Evolutionary conservation across 1,140 invertebrate species (phyloP).

Genomic region (Palaemon carinicauda): DNA sequence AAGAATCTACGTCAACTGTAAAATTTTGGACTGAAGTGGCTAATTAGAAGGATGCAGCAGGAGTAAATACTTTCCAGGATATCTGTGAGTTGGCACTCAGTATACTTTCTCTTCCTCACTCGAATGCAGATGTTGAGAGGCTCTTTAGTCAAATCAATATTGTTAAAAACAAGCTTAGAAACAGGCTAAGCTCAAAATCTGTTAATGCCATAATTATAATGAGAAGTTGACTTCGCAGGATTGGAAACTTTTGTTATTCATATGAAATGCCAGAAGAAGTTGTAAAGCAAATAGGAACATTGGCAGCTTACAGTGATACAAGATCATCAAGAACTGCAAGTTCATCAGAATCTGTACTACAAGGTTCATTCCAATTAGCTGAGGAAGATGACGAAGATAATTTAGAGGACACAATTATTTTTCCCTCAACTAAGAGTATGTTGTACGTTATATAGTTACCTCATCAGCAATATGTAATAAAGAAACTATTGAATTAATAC

Average conservation of each 20-base stretch:
- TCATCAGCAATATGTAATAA: too few relatives aligned
- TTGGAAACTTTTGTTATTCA: neutral
- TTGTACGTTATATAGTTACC: too few relatives aligned
- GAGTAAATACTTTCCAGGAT: neutral
- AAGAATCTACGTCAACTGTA: neutral
- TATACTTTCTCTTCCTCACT: conserved; percentile 22
- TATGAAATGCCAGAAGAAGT: too few relatives aligned
- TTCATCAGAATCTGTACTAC: too few relatives aligned
- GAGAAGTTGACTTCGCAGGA: conserved; percentile 3
- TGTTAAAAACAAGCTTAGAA: conserved; percentile 13
- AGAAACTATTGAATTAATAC: too few relatives aligned
- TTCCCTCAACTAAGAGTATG: too few relatives aligned
- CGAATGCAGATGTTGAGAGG: conserved; percentile 6
- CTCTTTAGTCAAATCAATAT: conserved; percentile 28
- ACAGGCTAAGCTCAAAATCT: neutral
- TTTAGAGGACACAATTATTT: too few relatives aligned
- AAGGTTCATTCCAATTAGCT: too few relatives aligned
- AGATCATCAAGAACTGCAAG: too few relatives aligned
- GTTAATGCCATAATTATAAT: conserved; percentile 10
- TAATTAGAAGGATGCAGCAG: neutral
- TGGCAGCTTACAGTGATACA: too few relatives aligned
- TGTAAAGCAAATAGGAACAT: too few relatives aligned
- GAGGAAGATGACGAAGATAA: too few relatives aligned
- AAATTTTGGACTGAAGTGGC: conserved; percentile 22
- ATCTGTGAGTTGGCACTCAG: neutral